These are phyloP conservation scores for Labeo calbasu DNA, from an alignment of 2,797 vertebrate species.

Conservation along the genomic window DNA sequence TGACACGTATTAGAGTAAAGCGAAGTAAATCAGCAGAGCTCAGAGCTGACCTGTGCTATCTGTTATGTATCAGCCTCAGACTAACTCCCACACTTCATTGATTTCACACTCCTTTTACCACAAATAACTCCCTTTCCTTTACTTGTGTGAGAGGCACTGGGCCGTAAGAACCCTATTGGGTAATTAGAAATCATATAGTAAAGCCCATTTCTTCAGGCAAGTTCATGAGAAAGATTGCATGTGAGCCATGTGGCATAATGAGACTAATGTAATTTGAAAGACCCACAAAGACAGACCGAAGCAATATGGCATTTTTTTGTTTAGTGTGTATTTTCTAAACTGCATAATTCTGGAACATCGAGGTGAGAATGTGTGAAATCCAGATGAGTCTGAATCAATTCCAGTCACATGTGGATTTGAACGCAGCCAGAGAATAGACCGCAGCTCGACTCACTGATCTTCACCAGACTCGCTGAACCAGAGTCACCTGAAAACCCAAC, in stretches of 20 bases:
- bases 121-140: slow-evolving; percentile 36
- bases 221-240: slow-evolving; percentile 14
- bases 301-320: slow-evolving; percentile 21
- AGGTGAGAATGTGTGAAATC: slow-evolving; percentile 54
- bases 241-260: slow-evolving; percentile 30
- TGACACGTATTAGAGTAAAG: slow-evolving; percentile 45
- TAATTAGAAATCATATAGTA: slow-evolving; percentile 13
- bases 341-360: slow-evolving; percentile 48
- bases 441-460: slow-evolving; percentile 41
- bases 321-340: slow-evolving; percentile 40
- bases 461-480: slow-evolving; percentile 51
- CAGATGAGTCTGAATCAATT: slow-evolving; percentile 47
- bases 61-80: slow-evolving; percentile 46
- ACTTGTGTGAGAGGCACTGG: slow-evolving; percentile 28
- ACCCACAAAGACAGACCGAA: slow-evolving; percentile 1
- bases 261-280: slow-evolving; percentile 34
- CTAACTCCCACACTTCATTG: slow-evolving; percentile 48
- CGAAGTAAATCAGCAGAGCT: slow-evolving; percentile 52
- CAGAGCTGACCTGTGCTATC: slow-evolving; percentile 54
- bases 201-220: slow-evolving; percentile 26
- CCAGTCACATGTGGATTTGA: slow-evolving; percentile 43
- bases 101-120: slow-evolving; percentile 53
- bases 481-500: slow-evolving; percentile 50
- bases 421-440: slow-evolving; percentile 25
- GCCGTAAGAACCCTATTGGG: slow-evolving; percentile 17